phyloP scores from a whole-genome alignment of 2,888 invertebrate genomes.

The Ellobium chinense region DNA sequence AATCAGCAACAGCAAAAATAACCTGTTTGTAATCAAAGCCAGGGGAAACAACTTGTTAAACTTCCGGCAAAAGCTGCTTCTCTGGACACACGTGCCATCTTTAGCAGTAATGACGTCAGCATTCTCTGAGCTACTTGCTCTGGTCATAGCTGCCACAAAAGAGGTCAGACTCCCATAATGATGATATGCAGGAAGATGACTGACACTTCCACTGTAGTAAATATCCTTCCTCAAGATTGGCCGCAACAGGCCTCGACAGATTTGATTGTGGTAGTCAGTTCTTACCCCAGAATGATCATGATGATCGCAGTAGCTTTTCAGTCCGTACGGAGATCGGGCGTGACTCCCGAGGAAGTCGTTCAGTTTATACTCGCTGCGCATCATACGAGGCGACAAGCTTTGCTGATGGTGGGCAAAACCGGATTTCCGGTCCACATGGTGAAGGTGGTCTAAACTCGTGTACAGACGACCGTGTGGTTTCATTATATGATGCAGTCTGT shows the following conservation, averaged over 20 bases:
- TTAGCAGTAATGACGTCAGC: not conserved
- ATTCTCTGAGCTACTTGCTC: constrained; percentile 31
- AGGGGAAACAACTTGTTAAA: constrained; percentile 36
- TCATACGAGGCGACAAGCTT: too few relatives aligned
- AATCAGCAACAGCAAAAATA: constrained; percentile 59
- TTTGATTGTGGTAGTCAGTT: constrained; percentile 23
- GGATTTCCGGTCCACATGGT: too few relatives aligned
- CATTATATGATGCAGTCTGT: too few relatives aligned
- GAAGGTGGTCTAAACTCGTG: constrained; percentile 37
- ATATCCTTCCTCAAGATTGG: constrained; percentile 92
- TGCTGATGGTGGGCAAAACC: too few relatives aligned
- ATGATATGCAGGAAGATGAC: constrained; percentile 79
- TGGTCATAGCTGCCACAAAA: constrained; percentile 48
- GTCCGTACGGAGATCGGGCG: not conserved
- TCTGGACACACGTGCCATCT: not conserved
- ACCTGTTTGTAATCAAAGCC: constrained; percentile 57
- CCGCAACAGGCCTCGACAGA: constrained; percentile 72
- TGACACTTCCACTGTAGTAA: constrained; percentile 90
- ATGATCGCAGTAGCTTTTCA: too few relatives aligned
- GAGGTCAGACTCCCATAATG: constrained; percentile 45
- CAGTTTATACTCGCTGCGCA: not conserved
- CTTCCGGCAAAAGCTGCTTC: not conserved
- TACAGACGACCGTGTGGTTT: too few relatives aligned
- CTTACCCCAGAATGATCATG: too few relatives aligned
- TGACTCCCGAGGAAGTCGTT: not conserved